Percentiles rank a stretch among this genome's conserved stretches.
These are phyloP conservation scores for Calliopum simillimum DNA, from an alignment of 2,888 invertebrate species.

Conservation along the genomic window DNA sequence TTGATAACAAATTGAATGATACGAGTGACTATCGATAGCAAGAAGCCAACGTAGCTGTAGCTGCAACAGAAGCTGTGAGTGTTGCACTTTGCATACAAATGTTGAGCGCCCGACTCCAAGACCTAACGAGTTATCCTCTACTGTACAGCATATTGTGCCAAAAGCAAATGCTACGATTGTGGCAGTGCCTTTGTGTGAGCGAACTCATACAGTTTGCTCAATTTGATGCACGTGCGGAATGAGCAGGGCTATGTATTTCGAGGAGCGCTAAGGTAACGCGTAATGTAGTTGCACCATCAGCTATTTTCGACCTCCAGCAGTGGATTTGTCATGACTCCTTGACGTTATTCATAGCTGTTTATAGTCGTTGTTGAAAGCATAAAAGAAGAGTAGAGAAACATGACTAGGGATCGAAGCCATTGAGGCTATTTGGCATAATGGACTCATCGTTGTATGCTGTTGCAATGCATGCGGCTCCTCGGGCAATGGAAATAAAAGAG, in stretches of 20 bases:
- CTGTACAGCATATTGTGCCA: too few relatives aligned
- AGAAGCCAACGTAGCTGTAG: too few relatives aligned
- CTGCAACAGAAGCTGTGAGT: constrained; percentile 45
- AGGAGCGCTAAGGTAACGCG: background rate
- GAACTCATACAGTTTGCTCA: background rate
- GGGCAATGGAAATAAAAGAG: background rate
- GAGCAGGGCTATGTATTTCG: background rate
- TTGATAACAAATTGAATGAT: constrained; percentile 55
- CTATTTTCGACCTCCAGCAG: background rate
- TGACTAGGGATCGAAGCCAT: background rate
- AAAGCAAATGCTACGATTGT: background rate
- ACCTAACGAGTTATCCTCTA: background rate
- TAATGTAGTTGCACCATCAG: background rate
- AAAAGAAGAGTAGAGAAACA: background rate
- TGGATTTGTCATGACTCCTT: background rate
- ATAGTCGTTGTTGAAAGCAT: constrained; percentile 36
- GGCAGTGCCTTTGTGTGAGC: background rate
- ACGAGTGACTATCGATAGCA: constrained; percentile 26
- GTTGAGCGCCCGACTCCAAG: constrained; percentile 28
- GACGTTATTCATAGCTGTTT: constrained; percentile 38
- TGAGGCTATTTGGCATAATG: constrained; percentile 23
- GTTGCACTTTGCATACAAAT: constrained; percentile 50
- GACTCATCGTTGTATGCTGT: constrained; percentile 18
- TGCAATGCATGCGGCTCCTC: background rate
- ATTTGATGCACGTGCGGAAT: background rate